These are phyloP conservation scores for Chauna torquata DNA, from an alignment of 2,113 vertebrate genomes.

Conservation along the genomic window DNA sequence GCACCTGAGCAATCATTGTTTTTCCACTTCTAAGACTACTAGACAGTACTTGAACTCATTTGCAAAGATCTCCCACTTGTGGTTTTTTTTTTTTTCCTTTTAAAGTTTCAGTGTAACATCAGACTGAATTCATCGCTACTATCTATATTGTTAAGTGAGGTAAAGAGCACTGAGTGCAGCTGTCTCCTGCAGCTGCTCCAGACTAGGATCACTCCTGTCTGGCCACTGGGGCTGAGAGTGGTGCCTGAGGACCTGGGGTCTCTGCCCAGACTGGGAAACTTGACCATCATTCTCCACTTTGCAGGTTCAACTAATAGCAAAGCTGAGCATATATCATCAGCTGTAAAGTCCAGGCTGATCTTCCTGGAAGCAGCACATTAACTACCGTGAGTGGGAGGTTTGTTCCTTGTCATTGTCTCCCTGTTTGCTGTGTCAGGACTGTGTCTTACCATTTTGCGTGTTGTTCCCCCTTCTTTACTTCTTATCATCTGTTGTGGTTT, in stretches of 20 bases:
- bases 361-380: not conserved
- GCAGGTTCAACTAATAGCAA: not conserved
- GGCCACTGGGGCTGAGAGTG: not conserved
- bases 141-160: not conserved
- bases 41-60: slow-evolving; percentile 5
- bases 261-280: not conserved
- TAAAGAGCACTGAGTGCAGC: not conserved
- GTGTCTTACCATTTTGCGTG: not conserved
- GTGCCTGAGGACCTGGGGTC: not conserved
- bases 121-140: not conserved
- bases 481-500: too few relatives aligned
- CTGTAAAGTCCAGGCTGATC: not conserved
- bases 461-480: not conserved
- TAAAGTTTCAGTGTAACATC: not conserved
- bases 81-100: not conserved
- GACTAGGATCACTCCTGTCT: not conserved
- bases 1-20: not conserved
- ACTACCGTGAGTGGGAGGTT: not conserved
- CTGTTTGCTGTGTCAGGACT: not conserved
- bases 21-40: not conserved
- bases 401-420: not conserved
- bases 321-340: not conserved
- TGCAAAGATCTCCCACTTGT: not conserved
- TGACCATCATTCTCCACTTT: not conserved
- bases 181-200: not conserved